Conservation (phyloP, 2,113 vertebrate genomes). For the Dascyllus trimaculatus region DNA sequence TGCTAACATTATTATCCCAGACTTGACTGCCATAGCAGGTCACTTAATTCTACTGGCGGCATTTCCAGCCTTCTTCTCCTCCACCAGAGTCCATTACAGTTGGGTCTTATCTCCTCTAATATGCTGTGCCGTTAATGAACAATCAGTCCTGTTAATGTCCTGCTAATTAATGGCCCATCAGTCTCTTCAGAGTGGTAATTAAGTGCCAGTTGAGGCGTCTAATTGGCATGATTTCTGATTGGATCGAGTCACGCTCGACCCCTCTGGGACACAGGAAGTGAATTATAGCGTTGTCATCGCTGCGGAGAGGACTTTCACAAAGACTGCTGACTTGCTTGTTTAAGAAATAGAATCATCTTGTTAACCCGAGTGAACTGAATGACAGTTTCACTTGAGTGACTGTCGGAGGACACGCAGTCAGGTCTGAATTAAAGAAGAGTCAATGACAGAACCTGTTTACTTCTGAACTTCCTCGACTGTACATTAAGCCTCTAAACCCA, state of each 20-base stretch:
- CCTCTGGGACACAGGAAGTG: conserved; percentile 79
- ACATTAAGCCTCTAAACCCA: no score
- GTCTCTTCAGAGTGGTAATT: conserved; percentile 80
- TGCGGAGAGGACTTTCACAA: conserved; percentile 66
- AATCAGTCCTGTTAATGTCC: conserved; percentile 83
- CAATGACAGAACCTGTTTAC: conserved; percentile 4
- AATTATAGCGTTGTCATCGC: conserved; percentile 74
- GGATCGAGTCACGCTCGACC: conserved; percentile 76
- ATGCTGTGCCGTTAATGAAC: conserved; percentile 82
- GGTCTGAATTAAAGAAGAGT: conserved; percentile 34
- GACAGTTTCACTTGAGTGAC: conserved; percentile 54
- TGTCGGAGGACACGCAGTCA: conserved; percentile 52
- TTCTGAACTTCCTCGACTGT: background rate
- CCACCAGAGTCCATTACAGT: conserved; percentile 74
- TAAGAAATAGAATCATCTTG: conserved; percentile 67
- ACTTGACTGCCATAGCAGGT: conserved; percentile 67
- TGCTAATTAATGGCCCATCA: conserved; percentile 83
- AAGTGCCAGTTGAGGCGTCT: conserved; percentile 81
- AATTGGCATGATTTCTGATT: conserved; percentile 81
- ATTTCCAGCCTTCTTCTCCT: conserved; percentile 59
- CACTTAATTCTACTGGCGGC: conserved; percentile 69
- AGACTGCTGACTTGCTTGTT: conserved; percentile 74
- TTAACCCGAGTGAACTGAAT: conserved; percentile 65
- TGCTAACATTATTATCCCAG: conserved; percentile 68
- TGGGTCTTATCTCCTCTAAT: conserved; percentile 81